A percentile compares a stretch with the other conserved stretches of the same genome.
Conservation (phyloP, 2,888 invertebrate species). For the Carpatolechia fugitivella region DNA sequence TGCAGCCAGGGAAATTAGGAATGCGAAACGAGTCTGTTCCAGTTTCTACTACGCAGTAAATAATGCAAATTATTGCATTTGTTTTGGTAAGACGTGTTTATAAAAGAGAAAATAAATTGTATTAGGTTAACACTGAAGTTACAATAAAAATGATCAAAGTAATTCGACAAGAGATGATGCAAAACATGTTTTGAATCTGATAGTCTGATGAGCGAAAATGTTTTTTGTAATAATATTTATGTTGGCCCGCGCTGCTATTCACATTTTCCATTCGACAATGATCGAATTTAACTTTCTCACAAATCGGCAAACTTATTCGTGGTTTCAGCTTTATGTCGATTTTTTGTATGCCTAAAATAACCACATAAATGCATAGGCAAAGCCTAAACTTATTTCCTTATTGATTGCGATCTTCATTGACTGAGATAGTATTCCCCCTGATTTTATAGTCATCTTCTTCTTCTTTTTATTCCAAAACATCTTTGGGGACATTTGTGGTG, state of each 20-base stretch:
- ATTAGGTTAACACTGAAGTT: not conserved
- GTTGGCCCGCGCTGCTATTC: not conserved
- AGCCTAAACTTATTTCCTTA: too few relatives aligned
- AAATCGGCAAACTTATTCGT: not conserved
- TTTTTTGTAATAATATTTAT: not conserved
- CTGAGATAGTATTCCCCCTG: too few relatives aligned
- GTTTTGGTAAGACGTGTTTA: not conserved
- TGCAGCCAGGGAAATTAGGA: slow-evolving; percentile 23
- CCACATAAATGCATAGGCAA: too few relatives aligned
- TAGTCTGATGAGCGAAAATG: not conserved
- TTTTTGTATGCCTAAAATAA: too few relatives aligned
- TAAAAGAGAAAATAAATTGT: not conserved
- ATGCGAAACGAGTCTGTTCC: slow-evolving; percentile 21
- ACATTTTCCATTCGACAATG: not conserved
- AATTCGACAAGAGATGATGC: not conserved
- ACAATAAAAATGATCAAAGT: not conserved
- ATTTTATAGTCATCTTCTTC: too few relatives aligned
- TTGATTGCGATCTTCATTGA: too few relatives aligned
- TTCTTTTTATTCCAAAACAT: too few relatives aligned
- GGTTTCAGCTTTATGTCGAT: too few relatives aligned
- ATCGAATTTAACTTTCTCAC: not conserved
- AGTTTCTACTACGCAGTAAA: slow-evolving; percentile 14
- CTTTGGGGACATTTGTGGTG: too few relatives aligned
- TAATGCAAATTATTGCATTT: not conserved
- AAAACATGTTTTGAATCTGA: not conserved